Evolutionary conservation across 1,140 invertebrate species (phyloP).

Genomic region (Platorchestia sp.): DNA sequence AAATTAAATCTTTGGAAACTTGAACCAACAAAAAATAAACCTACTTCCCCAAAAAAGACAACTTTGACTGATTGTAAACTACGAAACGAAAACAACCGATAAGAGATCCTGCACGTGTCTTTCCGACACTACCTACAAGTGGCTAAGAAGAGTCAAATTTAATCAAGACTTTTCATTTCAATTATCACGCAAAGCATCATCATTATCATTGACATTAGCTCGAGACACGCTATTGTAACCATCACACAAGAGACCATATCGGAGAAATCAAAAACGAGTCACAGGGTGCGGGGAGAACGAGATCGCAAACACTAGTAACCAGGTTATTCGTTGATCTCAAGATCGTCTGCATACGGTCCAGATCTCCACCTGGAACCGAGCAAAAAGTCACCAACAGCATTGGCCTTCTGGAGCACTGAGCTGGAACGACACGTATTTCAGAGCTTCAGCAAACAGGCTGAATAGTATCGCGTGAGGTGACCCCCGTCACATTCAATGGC

Average conservation of each 20-base stretch:
- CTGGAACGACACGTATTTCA: neutral
- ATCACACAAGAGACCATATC: neutral
- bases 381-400: neutral
- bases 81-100: neutral
- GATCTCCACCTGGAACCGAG: neutral
- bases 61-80: neutral
- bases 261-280: neutral
- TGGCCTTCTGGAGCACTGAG: neutral
- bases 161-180: neutral
- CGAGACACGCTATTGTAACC: neutral
- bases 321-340: neutral
- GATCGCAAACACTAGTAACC: neutral
- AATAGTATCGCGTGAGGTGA: too few relatives aligned
- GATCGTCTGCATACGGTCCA: neutral
- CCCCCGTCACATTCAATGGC: too few relatives aligned
- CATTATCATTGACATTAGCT: neutral
- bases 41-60: neutral
- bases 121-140: neutral
- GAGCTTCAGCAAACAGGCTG: too few relatives aligned
- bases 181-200: neutral
- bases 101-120: neutral
- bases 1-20: neutral
- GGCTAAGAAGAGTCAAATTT: neutral
- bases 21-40: neutral
- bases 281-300: neutral